Evolutionary conservation across 2,797 vertebrate genomes (phyloP).

Genomic region (Botia almorhae): DNA sequence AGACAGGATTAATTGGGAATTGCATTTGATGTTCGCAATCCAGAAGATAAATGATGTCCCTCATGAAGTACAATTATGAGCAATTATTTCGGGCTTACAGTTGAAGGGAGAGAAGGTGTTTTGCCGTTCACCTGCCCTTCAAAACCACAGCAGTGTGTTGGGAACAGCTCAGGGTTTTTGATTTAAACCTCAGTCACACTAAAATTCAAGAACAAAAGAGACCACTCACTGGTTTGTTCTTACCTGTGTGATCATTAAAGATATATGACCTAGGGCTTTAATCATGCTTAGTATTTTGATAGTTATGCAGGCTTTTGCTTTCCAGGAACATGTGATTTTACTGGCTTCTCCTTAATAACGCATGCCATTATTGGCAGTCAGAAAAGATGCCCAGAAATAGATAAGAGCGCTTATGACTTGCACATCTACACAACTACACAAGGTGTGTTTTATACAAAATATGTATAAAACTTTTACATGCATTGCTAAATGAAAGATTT

Average conservation of each 20-base stretch:
- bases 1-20: slow-evolving; percentile 56
- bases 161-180: neutral
- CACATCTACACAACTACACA: too few relatives aligned
- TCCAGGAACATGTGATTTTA: neutral
- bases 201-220: neutral
- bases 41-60: slow-evolving; percentile 37
- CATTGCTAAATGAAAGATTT: too few relatives aligned
- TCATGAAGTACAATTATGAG: slow-evolving; percentile 43
- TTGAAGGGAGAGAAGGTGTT: neutral
- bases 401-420: neutral
- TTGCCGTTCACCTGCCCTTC: slow-evolving; percentile 1
- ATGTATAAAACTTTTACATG: too few relatives aligned
- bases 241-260: neutral
- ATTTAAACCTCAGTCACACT: neutral
- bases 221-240: neutral
- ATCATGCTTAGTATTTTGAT: neutral
- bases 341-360: neutral
- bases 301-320: neutral
- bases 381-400: slow-evolving; percentile 7
- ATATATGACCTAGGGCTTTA: neutral
- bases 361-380: neutral
- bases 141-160: neutral
- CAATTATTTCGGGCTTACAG: slow-evolving; percentile 30
- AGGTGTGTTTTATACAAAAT: neutral
- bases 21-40: slow-evolving; percentile 27